These are phyloP conservation scores for Cecidostiba fungosa DNA, from an alignment of 2,888 invertebrate species.

Conservation along the genomic window DNA sequence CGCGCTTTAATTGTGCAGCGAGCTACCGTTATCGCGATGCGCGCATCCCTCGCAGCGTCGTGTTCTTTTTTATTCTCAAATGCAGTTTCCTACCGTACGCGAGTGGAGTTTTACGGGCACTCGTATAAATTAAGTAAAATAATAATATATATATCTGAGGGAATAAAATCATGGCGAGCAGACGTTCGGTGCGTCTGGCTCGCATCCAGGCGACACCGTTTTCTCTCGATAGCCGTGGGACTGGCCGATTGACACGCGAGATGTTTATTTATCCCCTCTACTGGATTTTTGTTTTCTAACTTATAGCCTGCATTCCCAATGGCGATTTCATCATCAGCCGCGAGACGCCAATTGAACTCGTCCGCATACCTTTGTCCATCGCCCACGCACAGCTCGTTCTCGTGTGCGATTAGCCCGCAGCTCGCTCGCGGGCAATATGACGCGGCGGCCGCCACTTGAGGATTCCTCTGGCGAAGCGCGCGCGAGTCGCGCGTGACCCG, in stretches of 20 bases:
- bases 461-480: conserved; percentile 73
- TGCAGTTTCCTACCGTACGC: background rate
- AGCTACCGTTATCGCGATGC: conserved; percentile 43
- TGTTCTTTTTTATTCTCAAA: conserved; percentile 18
- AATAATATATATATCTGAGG: background rate
- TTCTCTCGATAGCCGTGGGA: conserved; percentile 59
- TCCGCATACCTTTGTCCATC: background rate
- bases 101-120: background rate
- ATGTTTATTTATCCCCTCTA: no score
- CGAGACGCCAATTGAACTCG: background rate
- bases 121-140: background rate
- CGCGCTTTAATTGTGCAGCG: conserved; percentile 49
- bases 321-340: background rate
- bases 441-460: conserved; percentile 69
- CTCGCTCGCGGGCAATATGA: background rate
- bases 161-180: conserved; percentile 13
- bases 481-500: conserved; percentile 76
- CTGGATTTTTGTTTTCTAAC: conserved; percentile 19
- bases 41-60: background rate
- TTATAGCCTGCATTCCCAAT: background rate
- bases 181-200: conserved; percentile 57
- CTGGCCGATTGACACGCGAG: conserved; percentile 64
- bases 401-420: background rate
- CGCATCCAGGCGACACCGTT: conserved; percentile 66
- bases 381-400: background rate